These are phyloP conservation scores for Pyrocoelia pectoralis DNA, from an alignment of 2,888 invertebrate species.

Conservation along the genomic window DNA sequence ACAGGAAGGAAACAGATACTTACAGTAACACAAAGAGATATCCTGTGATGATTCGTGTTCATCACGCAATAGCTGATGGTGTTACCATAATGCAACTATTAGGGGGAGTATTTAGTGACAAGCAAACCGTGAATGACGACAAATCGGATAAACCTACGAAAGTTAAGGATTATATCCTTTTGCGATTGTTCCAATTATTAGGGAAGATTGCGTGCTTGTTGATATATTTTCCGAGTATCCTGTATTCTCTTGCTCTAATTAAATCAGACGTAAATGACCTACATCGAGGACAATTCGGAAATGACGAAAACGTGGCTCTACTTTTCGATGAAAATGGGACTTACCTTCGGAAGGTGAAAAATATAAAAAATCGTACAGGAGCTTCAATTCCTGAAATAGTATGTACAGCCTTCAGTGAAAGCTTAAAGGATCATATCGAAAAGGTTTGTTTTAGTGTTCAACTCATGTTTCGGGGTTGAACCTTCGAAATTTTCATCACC, in stretches of 20 bases:
- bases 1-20: neutral
- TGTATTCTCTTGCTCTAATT: neutral
- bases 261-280: neutral
- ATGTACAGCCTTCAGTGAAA: too few relatives aligned
- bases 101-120: neutral
- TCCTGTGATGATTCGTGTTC: neutral
- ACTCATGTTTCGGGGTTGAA: too few relatives aligned
- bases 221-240: neutral
- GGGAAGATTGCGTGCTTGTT: too few relatives aligned
- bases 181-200: too few relatives aligned
- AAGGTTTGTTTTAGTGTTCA: too few relatives aligned
- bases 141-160: too few relatives aligned
- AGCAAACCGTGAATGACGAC: too few relatives aligned
- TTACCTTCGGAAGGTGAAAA: neutral
- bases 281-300: neutral
- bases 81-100: neutral
- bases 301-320: neutral
- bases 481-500: too few relatives aligned
- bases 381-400: too few relatives aligned
- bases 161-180: too few relatives aligned
- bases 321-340: neutral
- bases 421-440: too few relatives aligned
- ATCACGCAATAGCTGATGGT: neutral
- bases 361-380: neutral
- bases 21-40: neutral